These are phyloP conservation scores for Moxostoma hubbsi DNA, from an alignment of 2,797 vertebrate genomes.

Conservation along the genomic window DNA sequence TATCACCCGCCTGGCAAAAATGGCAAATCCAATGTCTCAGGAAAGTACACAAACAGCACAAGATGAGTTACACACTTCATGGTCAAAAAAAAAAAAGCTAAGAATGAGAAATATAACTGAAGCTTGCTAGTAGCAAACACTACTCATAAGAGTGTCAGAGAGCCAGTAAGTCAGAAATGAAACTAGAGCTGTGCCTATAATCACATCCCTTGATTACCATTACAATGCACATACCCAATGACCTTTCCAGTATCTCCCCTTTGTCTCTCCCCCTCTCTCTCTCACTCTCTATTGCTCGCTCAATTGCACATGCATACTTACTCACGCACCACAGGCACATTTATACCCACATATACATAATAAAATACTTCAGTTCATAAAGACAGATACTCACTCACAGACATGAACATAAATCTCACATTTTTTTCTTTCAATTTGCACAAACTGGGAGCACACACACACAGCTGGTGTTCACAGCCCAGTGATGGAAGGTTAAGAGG, in stretches of 20 bases:
- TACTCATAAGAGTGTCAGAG: background rate
- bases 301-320: background rate
- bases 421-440: background rate
- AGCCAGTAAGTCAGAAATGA: background rate
- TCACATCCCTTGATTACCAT: conserved; percentile 9
- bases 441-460: background rate
- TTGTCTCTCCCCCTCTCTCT: background rate
- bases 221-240: conserved; percentile 15
- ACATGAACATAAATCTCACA: conserved; percentile 16
- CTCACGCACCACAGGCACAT: background rate
- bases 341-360: conserved; percentile 7
- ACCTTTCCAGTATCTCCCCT: background rate
- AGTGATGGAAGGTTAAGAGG: conserved; percentile 38
- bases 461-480: conserved; percentile 31
- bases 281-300: background rate
- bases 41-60: background rate
- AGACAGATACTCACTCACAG: conserved; percentile 18
- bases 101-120: background rate
- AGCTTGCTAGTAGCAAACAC: too few species aligned
- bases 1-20: too few species aligned
- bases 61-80: too few species aligned
- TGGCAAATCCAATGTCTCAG: too few species aligned
- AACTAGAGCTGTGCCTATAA: background rate
- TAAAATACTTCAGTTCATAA: conserved; percentile 26
- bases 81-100: too few species aligned